Evolutionary conservation across 2,888 invertebrate species (phyloP).

Genomic region (Cordilura impudica): DNA sequence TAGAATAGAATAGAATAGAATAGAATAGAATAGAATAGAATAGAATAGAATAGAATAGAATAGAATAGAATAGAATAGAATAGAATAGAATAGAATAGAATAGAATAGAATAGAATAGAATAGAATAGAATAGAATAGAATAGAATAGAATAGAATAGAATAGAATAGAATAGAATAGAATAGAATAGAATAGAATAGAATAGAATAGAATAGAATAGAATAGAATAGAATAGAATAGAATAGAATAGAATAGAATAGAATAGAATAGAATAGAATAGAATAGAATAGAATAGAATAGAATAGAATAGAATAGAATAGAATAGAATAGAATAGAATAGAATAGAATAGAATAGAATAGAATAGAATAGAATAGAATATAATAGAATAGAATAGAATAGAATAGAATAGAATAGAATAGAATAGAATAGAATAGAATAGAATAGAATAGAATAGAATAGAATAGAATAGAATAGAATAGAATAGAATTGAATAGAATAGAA

Average conservation of each 20-base stretch:
- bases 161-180: slow-evolving; percentile 38
- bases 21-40: slow-evolving; percentile 11
- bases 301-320: slow-evolving; percentile 35
- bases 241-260: slow-evolving; percentile 40
- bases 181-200: slow-evolving; percentile 37
- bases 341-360: slow-evolving; percentile 35
- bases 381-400: slow-evolving; percentile 36
- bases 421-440: slow-evolving; percentile 30
- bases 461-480: slow-evolving; percentile 25
- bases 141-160: slow-evolving; percentile 40
- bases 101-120: slow-evolving; percentile 32
- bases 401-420: slow-evolving; percentile 31
- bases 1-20: slow-evolving; percentile 19
- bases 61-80: slow-evolving; percentile 27
- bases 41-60: slow-evolving; percentile 27
- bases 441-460: slow-evolving; percentile 25
- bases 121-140: slow-evolving; percentile 41
- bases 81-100: slow-evolving; percentile 29
- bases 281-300: slow-evolving; percentile 39
- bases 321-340: slow-evolving; percentile 35
- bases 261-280: slow-evolving; percentile 40
- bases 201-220: slow-evolving; percentile 40
- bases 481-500: slow-evolving; percentile 11
- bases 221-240: slow-evolving; percentile 40
- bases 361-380: too few species aligned